A percentile compares a stretch with the other conserved stretches of the same genome.
Evolutionary conservation across 2,888 invertebrate species (phyloP).

Genomic region (Lasioglossum malachurum): DNA sequence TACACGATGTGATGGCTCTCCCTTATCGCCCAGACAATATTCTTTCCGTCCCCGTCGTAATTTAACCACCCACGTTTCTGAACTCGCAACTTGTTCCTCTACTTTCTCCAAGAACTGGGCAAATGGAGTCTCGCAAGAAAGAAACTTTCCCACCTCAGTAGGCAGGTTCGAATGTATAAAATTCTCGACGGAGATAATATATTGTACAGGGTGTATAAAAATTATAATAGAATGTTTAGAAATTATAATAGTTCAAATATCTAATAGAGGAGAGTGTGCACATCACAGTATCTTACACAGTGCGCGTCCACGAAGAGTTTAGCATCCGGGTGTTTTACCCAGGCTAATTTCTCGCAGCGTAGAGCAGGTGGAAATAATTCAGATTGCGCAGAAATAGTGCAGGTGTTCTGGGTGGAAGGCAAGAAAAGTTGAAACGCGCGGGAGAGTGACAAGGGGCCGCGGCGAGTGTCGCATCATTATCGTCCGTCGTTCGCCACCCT

Average conservation of each 20-base stretch:
- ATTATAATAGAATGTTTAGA: no score
- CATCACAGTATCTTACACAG: background rate
- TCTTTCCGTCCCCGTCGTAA: background rate
- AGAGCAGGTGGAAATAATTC: background rate
- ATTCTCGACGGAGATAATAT: background rate
- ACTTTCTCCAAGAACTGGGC: background rate
- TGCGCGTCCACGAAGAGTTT: background rate
- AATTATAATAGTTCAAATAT: background rate
- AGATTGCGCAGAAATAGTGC: background rate
- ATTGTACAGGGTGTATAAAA: background rate
- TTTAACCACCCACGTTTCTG: background rate
- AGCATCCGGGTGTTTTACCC: background rate
- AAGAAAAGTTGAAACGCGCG: background rate
- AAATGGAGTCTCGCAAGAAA: background rate
- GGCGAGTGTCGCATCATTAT: constrained; percentile 37
- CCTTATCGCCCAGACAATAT: background rate
- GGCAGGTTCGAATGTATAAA: background rate
- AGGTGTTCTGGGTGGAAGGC: background rate
- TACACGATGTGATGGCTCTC: background rate
- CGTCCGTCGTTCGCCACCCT: constrained; percentile 16
- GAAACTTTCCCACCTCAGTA: background rate
- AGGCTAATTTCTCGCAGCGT: background rate
- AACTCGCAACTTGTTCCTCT: background rate
- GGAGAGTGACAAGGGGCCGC: background rate
- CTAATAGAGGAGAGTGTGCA: background rate